These are phyloP conservation scores for Stichodactyla helianthus DNA, from an alignment of 64 coral and sea anemone genomes.

Conservation along the genomic window DNA sequence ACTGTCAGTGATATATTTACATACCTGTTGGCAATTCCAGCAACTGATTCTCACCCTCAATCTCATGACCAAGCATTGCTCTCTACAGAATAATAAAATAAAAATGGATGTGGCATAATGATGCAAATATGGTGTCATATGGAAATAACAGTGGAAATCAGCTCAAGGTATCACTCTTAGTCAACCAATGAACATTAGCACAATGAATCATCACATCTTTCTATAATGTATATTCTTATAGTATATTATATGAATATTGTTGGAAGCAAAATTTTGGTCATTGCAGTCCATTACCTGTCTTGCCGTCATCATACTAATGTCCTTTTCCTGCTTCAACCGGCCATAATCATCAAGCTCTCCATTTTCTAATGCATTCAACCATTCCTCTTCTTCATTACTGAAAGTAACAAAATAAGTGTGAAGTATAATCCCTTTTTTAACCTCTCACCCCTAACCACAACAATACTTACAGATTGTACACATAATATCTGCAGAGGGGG, in stretches of 20 bases:
- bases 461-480: too few species aligned
- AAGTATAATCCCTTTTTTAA: too few species aligned
- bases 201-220: too few species aligned
- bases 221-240: too few species aligned
- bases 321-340: slow-evolving; percentile 82
- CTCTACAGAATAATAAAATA: slow-evolving; percentile 23
- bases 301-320: slow-evolving; percentile 96
- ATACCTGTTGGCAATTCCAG: slow-evolving; percentile 76
- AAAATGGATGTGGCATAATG: neutral
- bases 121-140: too few species aligned
- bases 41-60: slow-evolving; percentile 90
- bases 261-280: too few species aligned
- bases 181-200: too few species aligned
- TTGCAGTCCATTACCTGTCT: slow-evolving; percentile 63
- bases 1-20: neutral
- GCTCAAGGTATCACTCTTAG: too few species aligned
- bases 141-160: too few species aligned
- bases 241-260: too few species aligned
- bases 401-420: neutral
- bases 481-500: too few species aligned
- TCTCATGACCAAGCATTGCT: slow-evolving; percentile 92
- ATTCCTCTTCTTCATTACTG: slow-evolving; percentile 94
- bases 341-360: slow-evolving; percentile 98
- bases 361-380: slow-evolving; percentile 90
- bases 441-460: too few species aligned